phyloP scores from a whole-genome alignment of 2,113 vertebrate species.

The Vulpes ferrilata region DNA sequence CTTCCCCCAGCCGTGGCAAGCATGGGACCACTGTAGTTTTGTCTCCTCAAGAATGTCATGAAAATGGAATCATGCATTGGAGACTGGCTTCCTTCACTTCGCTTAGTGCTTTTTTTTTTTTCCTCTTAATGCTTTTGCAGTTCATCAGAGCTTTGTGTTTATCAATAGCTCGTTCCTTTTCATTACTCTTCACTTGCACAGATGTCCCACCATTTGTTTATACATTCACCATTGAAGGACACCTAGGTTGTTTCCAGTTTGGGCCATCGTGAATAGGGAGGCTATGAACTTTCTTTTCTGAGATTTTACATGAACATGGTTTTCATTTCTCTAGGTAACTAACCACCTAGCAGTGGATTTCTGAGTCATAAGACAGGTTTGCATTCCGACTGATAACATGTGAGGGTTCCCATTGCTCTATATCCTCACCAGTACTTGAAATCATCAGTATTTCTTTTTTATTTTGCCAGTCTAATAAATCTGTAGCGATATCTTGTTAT shows the following conservation, averaged over 20 bases:
- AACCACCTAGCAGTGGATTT: background rate
- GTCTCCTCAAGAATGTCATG: background rate
- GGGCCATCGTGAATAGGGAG: slow-evolving; percentile 1
- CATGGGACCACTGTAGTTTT: background rate
- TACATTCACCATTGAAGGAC: background rate
- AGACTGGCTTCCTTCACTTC: background rate
- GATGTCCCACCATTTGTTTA: background rate
- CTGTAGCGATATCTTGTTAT: slow-evolving; percentile 1
- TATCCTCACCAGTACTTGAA: background rate
- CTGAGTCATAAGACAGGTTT: background rate
- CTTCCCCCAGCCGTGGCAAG: background rate
- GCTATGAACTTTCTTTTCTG: background rate
- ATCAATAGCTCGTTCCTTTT: slow-evolving; percentile 20
- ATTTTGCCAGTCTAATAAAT: background rate
- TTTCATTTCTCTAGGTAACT: slow-evolving; percentile 53
- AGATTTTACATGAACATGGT: background rate
- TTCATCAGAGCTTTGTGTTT: background rate
- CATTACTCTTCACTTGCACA: background rate
- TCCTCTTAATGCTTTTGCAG: background rate
- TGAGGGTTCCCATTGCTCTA: background rate
- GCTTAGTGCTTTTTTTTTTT: background rate
- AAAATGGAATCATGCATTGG: slow-evolving; percentile 8
- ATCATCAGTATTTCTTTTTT: background rate
- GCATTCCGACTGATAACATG: background rate
- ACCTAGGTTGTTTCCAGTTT: background rate